Percentiles rank a stretch among this genome's conserved stretches.
phyloP scores from a whole-genome alignment of 53 echinoderm and acorn worm genomes.

The Paracentrotus lividus region DNA sequence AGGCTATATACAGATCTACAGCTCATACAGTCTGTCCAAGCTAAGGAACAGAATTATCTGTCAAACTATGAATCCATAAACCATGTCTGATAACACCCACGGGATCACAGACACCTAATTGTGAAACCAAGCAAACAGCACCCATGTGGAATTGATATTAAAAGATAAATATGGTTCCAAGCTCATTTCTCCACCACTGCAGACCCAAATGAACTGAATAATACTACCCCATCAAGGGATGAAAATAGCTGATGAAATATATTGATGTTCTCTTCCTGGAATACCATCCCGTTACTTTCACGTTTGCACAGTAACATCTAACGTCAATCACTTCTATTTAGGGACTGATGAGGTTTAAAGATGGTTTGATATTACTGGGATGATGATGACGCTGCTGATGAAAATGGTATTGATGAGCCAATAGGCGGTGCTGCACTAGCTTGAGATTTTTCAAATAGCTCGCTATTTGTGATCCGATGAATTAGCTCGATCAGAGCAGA shows the following conservation, averaged over 20 bases:
- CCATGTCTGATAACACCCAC: slow-evolving; percentile 27
- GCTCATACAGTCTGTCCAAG: background rate
- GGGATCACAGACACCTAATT: background rate
- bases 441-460: too few species aligned
- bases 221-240: background rate
- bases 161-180: background rate
- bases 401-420: background rate
- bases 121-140: background rate
- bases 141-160: slow-evolving; percentile 13
- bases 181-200: background rate
- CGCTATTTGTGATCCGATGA: too few species aligned
- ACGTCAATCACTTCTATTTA: slow-evolving; percentile 13
- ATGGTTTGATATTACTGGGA: background rate
- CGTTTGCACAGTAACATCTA: background rate
- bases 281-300: background rate
- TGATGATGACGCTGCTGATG: background rate
- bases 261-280: slow-evolving; percentile 12
- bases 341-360: background rate
- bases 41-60: background rate
- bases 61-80: slow-evolving; percentile 35
- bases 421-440: too few species aligned
- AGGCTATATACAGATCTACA: background rate
- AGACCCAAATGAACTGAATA: slow-evolving; percentile 15
- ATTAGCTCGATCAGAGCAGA: too few species aligned
- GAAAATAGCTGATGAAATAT: slow-evolving; percentile 9